These are phyloP conservation scores for Myripristis jacobus DNA, from an alignment of 2,797 vertebrate genomes.

Conservation along the genomic window DNA sequence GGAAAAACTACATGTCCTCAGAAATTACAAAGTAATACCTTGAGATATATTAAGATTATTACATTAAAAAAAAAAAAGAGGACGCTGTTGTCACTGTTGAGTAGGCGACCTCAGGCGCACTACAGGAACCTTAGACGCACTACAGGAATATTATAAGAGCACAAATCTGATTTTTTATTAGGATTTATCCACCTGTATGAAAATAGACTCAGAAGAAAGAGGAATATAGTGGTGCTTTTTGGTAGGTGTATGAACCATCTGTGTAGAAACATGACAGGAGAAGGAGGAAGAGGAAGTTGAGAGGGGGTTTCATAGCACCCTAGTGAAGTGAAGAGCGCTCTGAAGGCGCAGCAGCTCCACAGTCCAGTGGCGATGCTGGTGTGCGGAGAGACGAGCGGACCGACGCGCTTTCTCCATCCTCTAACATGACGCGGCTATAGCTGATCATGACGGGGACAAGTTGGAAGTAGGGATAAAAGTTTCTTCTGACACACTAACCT, in stretches of 20 bases:
- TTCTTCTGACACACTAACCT: background rate
- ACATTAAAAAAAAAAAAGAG: no score
- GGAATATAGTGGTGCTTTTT: background rate
- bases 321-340: slow-evolving; percentile 14
- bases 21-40: no score
- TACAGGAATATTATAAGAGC: no score
- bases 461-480: slow-evolving; percentile 7
- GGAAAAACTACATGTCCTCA: no score
- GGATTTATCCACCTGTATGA: no score
- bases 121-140: no score
- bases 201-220: no score
- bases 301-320: slow-evolving; percentile 42
- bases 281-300: slow-evolving; percentile 67
- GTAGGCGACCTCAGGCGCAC: no score
- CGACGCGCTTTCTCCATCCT: background rate
- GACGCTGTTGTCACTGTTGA: no score
- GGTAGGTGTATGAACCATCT: slow-evolving; percentile 12
- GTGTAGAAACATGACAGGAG: slow-evolving; percentile 26
- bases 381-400: slow-evolving; percentile 11
- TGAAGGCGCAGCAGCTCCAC: slow-evolving; percentile 29
- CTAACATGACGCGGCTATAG: background rate
- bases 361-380: slow-evolving; percentile 47
- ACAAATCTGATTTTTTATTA: no score
- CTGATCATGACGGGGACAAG: slow-evolving; percentile 14
- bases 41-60: no score